Conservation (phyloP, 2,888 invertebrate species). For the Diaperis boleti region DNA sequence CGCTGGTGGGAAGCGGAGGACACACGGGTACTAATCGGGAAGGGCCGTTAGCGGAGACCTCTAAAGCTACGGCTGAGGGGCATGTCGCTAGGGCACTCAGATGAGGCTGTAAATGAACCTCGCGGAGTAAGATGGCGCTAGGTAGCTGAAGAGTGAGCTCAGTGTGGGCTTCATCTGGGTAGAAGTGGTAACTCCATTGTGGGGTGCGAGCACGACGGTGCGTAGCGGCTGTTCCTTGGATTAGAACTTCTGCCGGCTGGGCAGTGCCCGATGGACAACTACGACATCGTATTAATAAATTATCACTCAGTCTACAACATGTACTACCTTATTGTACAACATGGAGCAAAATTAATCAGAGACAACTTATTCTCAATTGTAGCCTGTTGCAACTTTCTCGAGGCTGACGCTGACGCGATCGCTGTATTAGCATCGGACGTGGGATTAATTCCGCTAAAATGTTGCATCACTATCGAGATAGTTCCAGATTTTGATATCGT, state of each 20-base stretch:
- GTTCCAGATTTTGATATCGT: slow-evolving; percentile 70
- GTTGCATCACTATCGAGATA: slow-evolving; percentile 72
- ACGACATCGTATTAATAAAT: background rate
- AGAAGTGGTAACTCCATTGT: slow-evolving; percentile 97
- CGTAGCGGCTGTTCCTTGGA: slow-evolving; percentile 82
- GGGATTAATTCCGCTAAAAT: slow-evolving; percentile 68
- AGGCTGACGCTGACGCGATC: slow-evolving; percentile 57
- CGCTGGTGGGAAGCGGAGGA: slow-evolving; percentile 87
- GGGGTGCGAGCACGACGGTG: slow-evolving; percentile 89
- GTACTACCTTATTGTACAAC: slow-evolving; percentile 73
- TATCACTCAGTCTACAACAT: no score
- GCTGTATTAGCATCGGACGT: slow-evolving; percentile 61
- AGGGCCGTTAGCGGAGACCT: slow-evolving; percentile 85
- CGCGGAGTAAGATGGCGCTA: slow-evolving; percentile 87
- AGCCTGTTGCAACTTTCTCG: slow-evolving; percentile 63
- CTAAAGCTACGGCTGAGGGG: slow-evolving; percentile 89
- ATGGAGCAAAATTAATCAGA: slow-evolving; percentile 89
- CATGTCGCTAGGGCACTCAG: slow-evolving; percentile 87
- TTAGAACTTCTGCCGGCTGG: slow-evolving; percentile 89
- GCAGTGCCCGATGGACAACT: slow-evolving; percentile 72
- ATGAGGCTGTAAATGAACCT: slow-evolving; percentile 90
- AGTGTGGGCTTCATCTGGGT: slow-evolving; percentile 89
- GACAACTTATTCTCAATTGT: slow-evolving; percentile 79
- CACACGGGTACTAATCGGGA: slow-evolving; percentile 84
- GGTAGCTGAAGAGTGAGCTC: slow-evolving; percentile 89